Evolutionary conservation across 92 coral and sea anemone genomes (phyloP), one percentile per base, ranked within the genome.

Genomic region (Plumapathes pennacea): DNA sequence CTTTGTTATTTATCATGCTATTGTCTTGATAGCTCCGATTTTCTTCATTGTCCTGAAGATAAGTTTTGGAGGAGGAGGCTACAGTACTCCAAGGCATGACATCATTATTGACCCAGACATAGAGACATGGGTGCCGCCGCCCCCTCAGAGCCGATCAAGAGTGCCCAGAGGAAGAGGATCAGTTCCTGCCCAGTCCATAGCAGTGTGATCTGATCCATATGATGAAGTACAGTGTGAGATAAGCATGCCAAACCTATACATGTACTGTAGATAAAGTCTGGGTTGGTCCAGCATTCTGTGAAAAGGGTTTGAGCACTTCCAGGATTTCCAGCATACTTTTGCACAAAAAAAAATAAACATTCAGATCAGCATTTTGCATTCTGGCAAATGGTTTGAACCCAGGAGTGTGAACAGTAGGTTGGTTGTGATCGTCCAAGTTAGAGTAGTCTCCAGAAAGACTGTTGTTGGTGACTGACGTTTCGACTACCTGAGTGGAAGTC

Each of bases 71-170:
- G 75, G 79, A 17, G 71, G 86, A 15, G 82, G 60, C 13, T 47
- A 62, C 11, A 60, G 25, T 32, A 59, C 66, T 7, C 32, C 62
- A 53, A 71, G 32, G 30, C 87, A 66, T 25, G 69, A 57, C 37
- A 67, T 82, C 61, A 54, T 60, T 10, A 55, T 82, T 52, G 83
- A 75, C 30, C 73, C 78, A 7, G 83, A 67, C 13, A 32, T 24
- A 0, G 88, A 82, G 43, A 68, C 83, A 11, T 82, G 81, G 77
- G 42, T 68, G 15, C 87, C 87, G 2, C 79, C 80, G 20, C 78
- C 59, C 1, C 70, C 69, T 50, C 40, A 57, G 38, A 50, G 62
- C n/a, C 51, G 78, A 18, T 43, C 54, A 42, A 53, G 73, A n/a
- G 44, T 66, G 0, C 73, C 52, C 37, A 65, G 33, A 54, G 54